phyloP scores from a whole-genome alignment of 2,797 vertebrate genomes.

The Pseudopleuronectes americanus region DNA sequence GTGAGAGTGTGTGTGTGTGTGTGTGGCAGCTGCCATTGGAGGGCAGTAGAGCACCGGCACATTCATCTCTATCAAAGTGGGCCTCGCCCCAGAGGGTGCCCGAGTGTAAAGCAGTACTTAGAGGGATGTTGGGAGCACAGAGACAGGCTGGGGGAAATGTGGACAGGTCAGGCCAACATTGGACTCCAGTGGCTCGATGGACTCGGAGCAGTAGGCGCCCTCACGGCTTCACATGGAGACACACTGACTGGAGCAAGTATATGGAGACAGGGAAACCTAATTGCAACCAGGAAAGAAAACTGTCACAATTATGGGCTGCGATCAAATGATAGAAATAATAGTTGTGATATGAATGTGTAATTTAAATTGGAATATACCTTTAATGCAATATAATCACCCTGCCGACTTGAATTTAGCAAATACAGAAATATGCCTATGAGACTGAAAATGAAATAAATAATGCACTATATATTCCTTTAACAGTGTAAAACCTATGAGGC shows the following conservation, averaged over 20 bases:
- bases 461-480: neutral
- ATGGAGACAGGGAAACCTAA: constrained; percentile 2
- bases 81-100: constrained; percentile 54
- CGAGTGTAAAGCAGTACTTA: constrained; percentile 72
- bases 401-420: neutral
- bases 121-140: constrained; percentile 71
- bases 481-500: neutral
- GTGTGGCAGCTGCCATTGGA: constrained; percentile 88
- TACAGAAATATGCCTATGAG: neutral
- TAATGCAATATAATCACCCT: neutral
- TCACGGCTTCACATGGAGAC: constrained; percentile 48
- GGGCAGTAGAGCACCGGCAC: constrained; percentile 99
- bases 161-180: constrained; percentile 74
- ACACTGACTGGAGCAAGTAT: constrained; percentile 32
- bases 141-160: constrained; percentile 74
- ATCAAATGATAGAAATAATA: neutral
- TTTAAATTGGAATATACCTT: neutral
- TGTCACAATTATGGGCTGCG: constrained; percentile 2
- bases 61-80: constrained; percentile 82
- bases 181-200: constrained; percentile 71
- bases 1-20: constrained; percentile 35
- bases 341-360: neutral
- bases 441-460: neutral
- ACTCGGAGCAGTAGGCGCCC: constrained; percentile 55
- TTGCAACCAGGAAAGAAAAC: constrained; percentile 4